These are phyloP conservation scores for Cyclura pinguis DNA, from an alignment of 2,797 vertebrate genomes.

Conservation along the genomic window DNA sequence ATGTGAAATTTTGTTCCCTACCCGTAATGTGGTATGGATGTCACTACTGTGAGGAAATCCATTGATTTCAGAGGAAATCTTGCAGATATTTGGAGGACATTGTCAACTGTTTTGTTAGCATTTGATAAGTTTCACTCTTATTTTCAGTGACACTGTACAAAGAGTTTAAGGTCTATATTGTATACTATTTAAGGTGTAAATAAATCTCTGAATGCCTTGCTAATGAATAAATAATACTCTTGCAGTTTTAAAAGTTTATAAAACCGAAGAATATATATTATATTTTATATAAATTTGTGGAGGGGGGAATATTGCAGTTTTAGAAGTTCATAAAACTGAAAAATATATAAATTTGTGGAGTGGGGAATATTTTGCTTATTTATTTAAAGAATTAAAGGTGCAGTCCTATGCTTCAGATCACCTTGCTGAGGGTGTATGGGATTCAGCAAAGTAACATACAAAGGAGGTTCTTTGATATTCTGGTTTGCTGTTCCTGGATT, in stretches of 20 bases:
- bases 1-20: slow-evolving; percentile 1
- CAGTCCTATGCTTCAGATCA: not conserved
- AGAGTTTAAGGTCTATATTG: slow-evolving; percentile 39
- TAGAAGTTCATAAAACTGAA: slow-evolving; percentile 34
- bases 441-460: not conserved
- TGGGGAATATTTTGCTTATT: slow-evolving; percentile 56
- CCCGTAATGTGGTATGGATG: slow-evolving; percentile 31
- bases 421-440: not conserved
- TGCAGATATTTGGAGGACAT: not conserved
- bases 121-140: slow-evolving; percentile 54
- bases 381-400: slow-evolving; percentile 32
- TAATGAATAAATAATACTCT: slow-evolving; percentile 46
- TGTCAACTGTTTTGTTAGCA: not conserved
- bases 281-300: slow-evolving; percentile 45
- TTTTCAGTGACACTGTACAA: slow-evolving; percentile 54
- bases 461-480: not conserved
- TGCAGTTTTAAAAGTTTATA: slow-evolving; percentile 36
- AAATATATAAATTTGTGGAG: slow-evolving; percentile 22
- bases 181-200: slow-evolving; percentile 67
- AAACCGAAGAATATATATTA: slow-evolving; percentile 37
- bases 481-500: not conserved
- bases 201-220: slow-evolving; percentile 66
- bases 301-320: slow-evolving; percentile 25
- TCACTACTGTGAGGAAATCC: not conserved
- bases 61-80: slow-evolving; percentile 61